Base-by-base conservation (phyloP, 2,888 invertebrate species). In the Neoaliturus tenellus region DNA sequence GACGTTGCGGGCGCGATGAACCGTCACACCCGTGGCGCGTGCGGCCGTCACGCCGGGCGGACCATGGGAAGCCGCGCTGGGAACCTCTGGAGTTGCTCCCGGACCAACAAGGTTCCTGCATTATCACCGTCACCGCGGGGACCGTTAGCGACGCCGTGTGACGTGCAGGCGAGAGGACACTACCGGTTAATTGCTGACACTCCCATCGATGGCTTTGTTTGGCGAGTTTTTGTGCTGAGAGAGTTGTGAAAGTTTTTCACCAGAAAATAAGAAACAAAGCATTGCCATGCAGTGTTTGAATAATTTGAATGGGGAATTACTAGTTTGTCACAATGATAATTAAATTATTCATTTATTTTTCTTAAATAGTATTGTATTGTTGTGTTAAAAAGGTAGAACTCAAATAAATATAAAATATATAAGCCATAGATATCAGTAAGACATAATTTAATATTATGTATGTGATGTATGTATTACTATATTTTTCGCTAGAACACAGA, bases 41-140 rank as follows among this genome's bases (percentile, higher is more conserved):
- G 78, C 51, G 44, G n/a, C n/a, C 5, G 71, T 71, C 62, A 62
- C 62, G 62, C 10, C 55, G 55, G 55, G 8, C 78, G 55, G 31
- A 35, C 55, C 78, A 55, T 31, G 33, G 78, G 51, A 51, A 28
- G 31, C 55, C 78, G 33, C 3, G 55, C 78, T 33, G 31, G 48
- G 78, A 55, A 31, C 35, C 39, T 10, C 23, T 35, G 28, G 44
- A 75, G 39, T 28, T n/a, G 8, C 44, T 0, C 20, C 28, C 23
- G 3, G 10, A n/a, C 41, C 20, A 25, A 75, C 75, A 75, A 44
- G 44, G 23, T 28, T 75, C 25, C 39, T 75, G 75, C 75, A 75
- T 75, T 75, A 75, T 31, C 62, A 51, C 48, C 51, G 23, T 31
- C 62, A 51, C 48, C 51, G 23, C 51, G 51, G 14, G 20, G n/a